Conservation (phyloP, 92 coral and sea anemone genomes). For the Porites rus region DNA sequence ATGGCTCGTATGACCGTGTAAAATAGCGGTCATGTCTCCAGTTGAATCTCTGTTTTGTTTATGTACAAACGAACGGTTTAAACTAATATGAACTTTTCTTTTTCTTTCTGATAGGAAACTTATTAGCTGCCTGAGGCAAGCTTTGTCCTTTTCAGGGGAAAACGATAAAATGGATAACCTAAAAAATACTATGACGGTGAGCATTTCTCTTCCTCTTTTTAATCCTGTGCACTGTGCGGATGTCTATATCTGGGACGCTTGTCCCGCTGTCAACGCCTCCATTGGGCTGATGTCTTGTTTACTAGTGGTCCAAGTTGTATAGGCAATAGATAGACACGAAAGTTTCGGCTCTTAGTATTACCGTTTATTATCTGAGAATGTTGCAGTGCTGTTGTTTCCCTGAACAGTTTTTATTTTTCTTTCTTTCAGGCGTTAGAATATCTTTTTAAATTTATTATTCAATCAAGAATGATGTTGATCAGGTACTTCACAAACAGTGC, state of each 20-base stretch:
- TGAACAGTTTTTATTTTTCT: background rate
- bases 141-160: conserved; percentile 68
- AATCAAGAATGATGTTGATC: conserved; percentile 87
- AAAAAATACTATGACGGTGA: conserved; percentile 79
- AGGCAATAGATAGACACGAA: too few relatives aligned
- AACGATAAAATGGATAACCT: conserved; percentile 69
- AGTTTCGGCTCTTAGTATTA: too few relatives aligned
- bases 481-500: conserved; percentile 52
- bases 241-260: background rate
- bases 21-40: too few relatives aligned
- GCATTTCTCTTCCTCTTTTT: background rate
- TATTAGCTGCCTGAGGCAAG: conserved; percentile 78
- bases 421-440: conserved; percentile 85
- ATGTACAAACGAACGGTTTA: background rate
- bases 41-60: too few relatives aligned
- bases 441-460: conserved; percentile 91
- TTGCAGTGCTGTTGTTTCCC: background rate
- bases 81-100: background rate
- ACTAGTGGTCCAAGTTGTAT: too few relatives aligned
- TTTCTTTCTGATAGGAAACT: conserved; percentile 67
- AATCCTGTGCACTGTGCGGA: too few relatives aligned
- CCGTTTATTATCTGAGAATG: background rate
- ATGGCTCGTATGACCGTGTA: too few relatives aligned
- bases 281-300: too few relatives aligned
- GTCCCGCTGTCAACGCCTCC: background rate